A percentile compares a stretch with the other conserved stretches of the same genome.
These are phyloP conservation scores for Pterois miles DNA, from an alignment of 2,797 vertebrate species.

Conservation along the genomic window DNA sequence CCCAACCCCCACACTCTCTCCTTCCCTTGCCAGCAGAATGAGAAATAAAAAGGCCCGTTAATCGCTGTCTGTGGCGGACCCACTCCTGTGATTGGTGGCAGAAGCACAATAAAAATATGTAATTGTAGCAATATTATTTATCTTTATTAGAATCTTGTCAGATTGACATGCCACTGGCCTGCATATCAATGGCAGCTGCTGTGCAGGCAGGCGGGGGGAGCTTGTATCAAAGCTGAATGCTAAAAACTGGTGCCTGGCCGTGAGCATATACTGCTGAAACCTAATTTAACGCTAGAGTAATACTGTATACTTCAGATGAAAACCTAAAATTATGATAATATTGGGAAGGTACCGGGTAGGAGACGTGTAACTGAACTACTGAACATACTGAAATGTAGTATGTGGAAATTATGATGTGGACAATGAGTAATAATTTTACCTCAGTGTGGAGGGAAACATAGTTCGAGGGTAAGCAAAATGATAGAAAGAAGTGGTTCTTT, in stretches of 20 bases:
- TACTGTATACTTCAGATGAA: conserved; percentile 29
- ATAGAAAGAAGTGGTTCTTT: not conserved
- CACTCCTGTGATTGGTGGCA: conserved; percentile 71
- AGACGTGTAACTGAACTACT: conserved; percentile 29
- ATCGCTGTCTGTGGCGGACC: conserved; percentile 69
- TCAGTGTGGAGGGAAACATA: not conserved
- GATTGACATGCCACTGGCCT: conserved; percentile 75
- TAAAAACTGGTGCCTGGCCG: conserved; percentile 23
- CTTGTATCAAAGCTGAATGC: conserved; percentile 38
- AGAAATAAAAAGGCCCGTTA: conserved; percentile 72
- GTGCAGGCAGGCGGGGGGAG: not conserved
- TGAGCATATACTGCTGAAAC: conserved; percentile 11
- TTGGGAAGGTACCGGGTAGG: conserved; percentile 1
- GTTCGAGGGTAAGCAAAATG: not conserved
- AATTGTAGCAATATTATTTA: conserved; percentile 84
- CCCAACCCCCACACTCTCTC: conserved; percentile 5
- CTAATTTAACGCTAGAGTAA: conserved; percentile 48
- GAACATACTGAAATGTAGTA: too few species aligned
- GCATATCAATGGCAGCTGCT: conserved; percentile 77
- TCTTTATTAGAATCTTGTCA: conserved; percentile 87
- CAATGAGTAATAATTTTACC: not conserved
- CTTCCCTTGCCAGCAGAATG: conserved; percentile 56
- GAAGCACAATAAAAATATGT: conserved; percentile 78
- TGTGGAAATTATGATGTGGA: not conserved
- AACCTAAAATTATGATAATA: conserved; percentile 26